Conservation (phyloP, 2,113 vertebrate species). For the Nycticebus coucang region DNA sequence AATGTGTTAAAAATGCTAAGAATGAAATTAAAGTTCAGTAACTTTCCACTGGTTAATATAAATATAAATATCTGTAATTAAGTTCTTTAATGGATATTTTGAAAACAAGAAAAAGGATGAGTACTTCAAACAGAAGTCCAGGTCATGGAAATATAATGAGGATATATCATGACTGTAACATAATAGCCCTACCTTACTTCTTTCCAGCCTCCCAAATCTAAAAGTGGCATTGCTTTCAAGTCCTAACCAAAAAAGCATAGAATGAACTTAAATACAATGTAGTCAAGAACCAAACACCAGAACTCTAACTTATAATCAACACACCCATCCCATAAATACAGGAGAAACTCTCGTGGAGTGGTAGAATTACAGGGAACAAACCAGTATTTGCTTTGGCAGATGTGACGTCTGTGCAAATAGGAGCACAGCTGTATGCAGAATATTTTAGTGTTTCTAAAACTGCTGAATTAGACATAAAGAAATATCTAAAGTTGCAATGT, state of each 20-base stretch:
- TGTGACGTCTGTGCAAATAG: constrained; percentile 67
- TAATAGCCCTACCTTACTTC: constrained; percentile 40
- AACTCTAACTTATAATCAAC: constrained; percentile 74
- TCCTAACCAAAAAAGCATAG: constrained; percentile 71
- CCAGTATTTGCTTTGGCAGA: constrained; percentile 82
- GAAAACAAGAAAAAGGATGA: background rate
- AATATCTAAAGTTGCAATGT: constrained; percentile 7
- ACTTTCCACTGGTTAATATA: background rate
- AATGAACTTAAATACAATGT: constrained; percentile 65
- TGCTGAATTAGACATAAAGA: constrained; percentile 56
- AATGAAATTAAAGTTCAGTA: constrained; percentile 22
- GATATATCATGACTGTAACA: background rate
- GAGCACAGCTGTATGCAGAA: constrained; percentile 57
- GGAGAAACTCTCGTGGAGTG: constrained; percentile 73
- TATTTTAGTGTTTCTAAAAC: constrained; percentile 58
- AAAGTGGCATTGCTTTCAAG: constrained; percentile 76
- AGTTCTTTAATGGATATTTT: constrained; percentile 44
- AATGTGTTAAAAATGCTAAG: background rate
- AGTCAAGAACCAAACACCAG: constrained; percentile 73
- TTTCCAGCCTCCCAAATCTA: constrained; percentile 69
- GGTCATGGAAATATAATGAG: constrained; percentile 29
- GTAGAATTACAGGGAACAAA: constrained; percentile 81
- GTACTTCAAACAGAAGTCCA: background rate
- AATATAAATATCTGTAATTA: background rate
- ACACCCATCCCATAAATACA: constrained; percentile 74